phyloP scores from a whole-genome alignment of 2,888 invertebrate genomes.

The Exephanes ischioxanthus region DNA sequence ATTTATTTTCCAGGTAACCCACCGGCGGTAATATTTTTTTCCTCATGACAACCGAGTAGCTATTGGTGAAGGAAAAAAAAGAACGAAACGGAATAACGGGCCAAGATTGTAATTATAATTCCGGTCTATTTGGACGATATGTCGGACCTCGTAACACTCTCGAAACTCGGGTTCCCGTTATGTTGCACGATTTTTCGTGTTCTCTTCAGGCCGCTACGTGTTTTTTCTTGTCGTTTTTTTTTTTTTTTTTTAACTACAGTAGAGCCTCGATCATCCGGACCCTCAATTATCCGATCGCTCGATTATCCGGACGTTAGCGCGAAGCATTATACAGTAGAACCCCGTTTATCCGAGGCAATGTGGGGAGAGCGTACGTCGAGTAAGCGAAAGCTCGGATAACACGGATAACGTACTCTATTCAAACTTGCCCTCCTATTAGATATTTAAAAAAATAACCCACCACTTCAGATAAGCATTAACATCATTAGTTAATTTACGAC shows the following conservation, averaged over 20 bases:
- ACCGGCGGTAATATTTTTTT: not conserved
- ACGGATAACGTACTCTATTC: no score
- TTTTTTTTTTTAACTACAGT: no score
- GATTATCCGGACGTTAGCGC: not conserved
- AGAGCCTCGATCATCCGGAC: no score
- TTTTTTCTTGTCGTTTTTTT: not conserved
- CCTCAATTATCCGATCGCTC: no score
- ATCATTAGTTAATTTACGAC: no score
- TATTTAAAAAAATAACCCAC: no score
- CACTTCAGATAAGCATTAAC: no score
- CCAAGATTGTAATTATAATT: slow-evolving; percentile 26
- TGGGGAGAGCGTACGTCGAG: no score
- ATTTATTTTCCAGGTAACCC: slow-evolving; percentile 2
- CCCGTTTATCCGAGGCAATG: no score
- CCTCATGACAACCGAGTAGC: not conserved
- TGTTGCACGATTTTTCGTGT: not conserved
- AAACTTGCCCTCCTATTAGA: no score
- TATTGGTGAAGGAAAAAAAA: not conserved
- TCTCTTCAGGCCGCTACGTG: not conserved
- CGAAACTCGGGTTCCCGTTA: not conserved
- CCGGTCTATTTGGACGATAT: not conserved
- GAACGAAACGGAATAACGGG: slow-evolving; percentile 13
- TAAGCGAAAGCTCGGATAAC: no score
- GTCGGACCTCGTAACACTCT: not conserved
- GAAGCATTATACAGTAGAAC: not conserved